Evolutionary conservation across 1,140 invertebrate species (phyloP), one percentile per base, ranked within the genome.

Genomic region (Aricia agestis): DNA sequence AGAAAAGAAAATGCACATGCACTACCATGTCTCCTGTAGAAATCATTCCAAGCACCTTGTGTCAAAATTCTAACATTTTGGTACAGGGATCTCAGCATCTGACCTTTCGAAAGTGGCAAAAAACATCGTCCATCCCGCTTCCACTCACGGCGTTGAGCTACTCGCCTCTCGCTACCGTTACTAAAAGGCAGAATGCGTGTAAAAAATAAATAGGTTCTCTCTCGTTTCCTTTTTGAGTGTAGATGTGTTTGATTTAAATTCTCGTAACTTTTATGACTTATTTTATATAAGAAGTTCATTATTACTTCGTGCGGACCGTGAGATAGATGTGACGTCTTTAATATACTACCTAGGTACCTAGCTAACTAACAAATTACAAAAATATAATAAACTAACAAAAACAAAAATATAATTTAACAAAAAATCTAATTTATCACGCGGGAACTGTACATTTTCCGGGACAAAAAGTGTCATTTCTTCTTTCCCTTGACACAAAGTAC

Each of bases 121-220:
- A 86, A 83, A 79, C 75, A 18, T 59, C 42, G 69, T 69, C 71
- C 25, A 68, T 84, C 85, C 76, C 79, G 19, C 63, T 83, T 76
- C 19, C 74, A 72, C 77, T 52, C 31, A 67, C 41, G n/a, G 63
- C 41, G 17, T 32, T 57, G n/a, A 61, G 58, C 65, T 31, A 76
- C 72, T 67, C 19, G 70, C 74, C 76, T 70, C 66, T 79, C 66
- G 69, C 67, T 74, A 83, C 80, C 85, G 81, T 84, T 79, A 84
- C 82, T 78, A 83, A 86, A 82, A 72, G 75, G 66, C 78, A 82
- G 81, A 87, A 87, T 87, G 82, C 83, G 79, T 78, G 76, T 80
- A 85, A 86, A 86, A 86, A 85, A 81, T 74, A 67, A 66, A 74
- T 75, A 74, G 76, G 76, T 74, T 81, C 76, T 75, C 32, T 52